These are phyloP conservation scores for Anoura caudifer DNA, from an alignment of 2,113 vertebrate species.

Conservation along the genomic window DNA sequence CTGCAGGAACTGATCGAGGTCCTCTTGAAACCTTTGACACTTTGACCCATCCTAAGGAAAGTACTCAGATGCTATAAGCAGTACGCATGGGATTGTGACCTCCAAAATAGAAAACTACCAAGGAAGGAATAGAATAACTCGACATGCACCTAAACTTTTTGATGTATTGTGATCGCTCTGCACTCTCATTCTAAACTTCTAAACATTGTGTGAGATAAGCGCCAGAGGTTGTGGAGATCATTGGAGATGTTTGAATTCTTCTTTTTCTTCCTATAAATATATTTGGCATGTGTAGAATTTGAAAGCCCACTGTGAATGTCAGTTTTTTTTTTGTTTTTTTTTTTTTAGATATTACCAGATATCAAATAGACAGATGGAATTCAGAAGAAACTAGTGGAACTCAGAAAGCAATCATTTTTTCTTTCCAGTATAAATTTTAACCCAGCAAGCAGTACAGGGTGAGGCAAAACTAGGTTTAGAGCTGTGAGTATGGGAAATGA, in stretches of 20 bases:
- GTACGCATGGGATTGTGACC: conserved; percentile 4
- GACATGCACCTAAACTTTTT: conserved; percentile 50
- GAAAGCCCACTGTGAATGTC: neutral
- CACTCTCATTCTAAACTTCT: conserved; percentile 22
- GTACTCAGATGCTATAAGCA: conserved; percentile 46
- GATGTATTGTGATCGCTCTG: conserved; percentile 68
- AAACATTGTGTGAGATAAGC: conserved; percentile 70
- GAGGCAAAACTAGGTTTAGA: neutral
- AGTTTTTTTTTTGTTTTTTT: neutral
- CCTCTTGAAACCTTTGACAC: conserved; percentile 62
- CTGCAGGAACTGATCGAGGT: conserved; percentile 72
- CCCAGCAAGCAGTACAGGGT: neutral
- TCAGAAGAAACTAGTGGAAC: neutral
- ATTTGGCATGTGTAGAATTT: conserved; percentile 14
- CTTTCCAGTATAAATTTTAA: neutral
- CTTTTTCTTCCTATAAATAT: neutral
- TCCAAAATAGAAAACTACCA: conserved; percentile 77
- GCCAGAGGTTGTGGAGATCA: conserved; percentile 71
- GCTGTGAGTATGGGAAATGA: neutral
- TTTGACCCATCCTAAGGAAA: conserved; percentile 64
- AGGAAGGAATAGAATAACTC: conserved; percentile 58
- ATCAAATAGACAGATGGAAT: neutral
- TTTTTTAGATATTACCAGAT: neutral
- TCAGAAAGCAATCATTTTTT: neutral
- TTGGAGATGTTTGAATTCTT: conserved; percentile 58